Percentiles rank a stretch among this genome's conserved stretches.
These are phyloP conservation scores for Drosophila lowei DNA, from an alignment of 1,140 invertebrate species.

Conservation along the genomic window DNA sequence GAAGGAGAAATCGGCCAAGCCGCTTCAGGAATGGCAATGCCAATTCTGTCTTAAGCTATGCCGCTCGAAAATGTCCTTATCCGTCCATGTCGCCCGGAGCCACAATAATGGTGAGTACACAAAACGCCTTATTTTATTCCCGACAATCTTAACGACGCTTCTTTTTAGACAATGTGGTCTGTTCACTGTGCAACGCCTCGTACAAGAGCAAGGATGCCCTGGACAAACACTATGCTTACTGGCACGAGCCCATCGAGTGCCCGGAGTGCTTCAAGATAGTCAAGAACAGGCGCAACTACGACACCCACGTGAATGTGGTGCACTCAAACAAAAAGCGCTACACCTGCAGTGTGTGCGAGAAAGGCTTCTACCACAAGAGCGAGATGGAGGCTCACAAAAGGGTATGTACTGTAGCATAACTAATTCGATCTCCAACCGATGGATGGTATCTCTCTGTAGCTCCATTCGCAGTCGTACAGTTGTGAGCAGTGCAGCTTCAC, in stretches of 20 bases:
- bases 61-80: slow-evolving; percentile 74
- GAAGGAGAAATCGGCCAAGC: slow-evolving; percentile 17
- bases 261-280: slow-evolving; percentile 63
- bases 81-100: slow-evolving; percentile 76
- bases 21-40: slow-evolving; percentile 51
- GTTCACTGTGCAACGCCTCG: slow-evolving; percentile 53
- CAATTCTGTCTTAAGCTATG: slow-evolving; percentile 74
- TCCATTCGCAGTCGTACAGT: slow-evolving; percentile 48
- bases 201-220: slow-evolving; percentile 63
- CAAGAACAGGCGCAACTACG: slow-evolving; percentile 69
- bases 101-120: slow-evolving; percentile 72
- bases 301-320: slow-evolving; percentile 66
- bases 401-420: slow-evolving; percentile 9
- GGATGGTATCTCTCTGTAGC: slow-evolving; percentile 14
- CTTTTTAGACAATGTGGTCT: slow-evolving; percentile 65
- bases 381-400: slow-evolving; percentile 69
- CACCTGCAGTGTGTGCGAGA: slow-evolving; percentile 64
- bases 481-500: slow-evolving; percentile 67
- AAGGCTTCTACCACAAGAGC: slow-evolving; percentile 76
- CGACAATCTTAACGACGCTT: neutral
- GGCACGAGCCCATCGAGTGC: slow-evolving; percentile 66
- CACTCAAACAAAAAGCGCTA: slow-evolving; percentile 74
- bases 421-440: neutral
- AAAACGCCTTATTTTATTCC: neutral
- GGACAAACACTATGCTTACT: slow-evolving; percentile 61